Percentiles rank a stretch among this genome's conserved stretches.
These are phyloP conservation scores for Vultur gryphus DNA, from an alignment of 2,797 vertebrate species.

Conservation along the genomic window DNA sequence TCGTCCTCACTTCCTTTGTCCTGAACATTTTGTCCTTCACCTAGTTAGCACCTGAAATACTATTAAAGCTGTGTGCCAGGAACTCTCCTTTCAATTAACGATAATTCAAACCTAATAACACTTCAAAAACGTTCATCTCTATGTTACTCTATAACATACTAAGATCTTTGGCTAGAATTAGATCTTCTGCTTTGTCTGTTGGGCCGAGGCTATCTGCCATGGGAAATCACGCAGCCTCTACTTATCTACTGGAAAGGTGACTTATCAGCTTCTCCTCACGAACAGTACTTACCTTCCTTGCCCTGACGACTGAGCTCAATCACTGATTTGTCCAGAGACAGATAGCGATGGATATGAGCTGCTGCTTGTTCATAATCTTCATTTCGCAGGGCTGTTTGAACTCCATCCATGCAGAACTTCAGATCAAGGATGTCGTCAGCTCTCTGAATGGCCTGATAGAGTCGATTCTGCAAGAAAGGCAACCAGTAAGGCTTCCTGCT, in stretches of 20 bases:
- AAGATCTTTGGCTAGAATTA: not conserved
- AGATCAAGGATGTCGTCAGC: conserved; percentile 96
- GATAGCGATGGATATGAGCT: conserved; percentile 94
- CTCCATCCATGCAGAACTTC: conserved; percentile 98
- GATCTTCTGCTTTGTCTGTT: not conserved
- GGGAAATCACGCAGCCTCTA: not conserved
- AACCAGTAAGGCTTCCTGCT: not conserved
- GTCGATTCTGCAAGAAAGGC: conserved; percentile 83
- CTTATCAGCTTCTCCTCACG: not conserved
- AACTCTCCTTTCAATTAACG: not conserved
- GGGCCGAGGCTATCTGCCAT: not conserved
- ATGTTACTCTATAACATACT: not conserved
- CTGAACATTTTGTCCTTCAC: not conserved
- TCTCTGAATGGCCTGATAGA: conserved; percentile 97
- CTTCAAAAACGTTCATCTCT: not conserved
- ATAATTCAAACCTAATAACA: not conserved
- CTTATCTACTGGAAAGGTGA: not conserved
- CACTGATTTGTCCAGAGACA: conserved; percentile 95
- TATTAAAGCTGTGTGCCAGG: not conserved
- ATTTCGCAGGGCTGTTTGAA: conserved; percentile 89
- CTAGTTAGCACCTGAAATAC: not conserved
- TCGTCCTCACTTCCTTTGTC: not conserved
- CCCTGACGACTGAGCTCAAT: conserved; percentile 97
- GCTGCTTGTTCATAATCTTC: conserved; percentile 97
- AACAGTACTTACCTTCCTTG: conserved; percentile 83